Percentiles rank a stretch among this genome's conserved stretches.
These are phyloP conservation scores for Melikaiella ostensackeni DNA, from an alignment of 2,888 invertebrate genomes.

Conservation along the genomic window DNA sequence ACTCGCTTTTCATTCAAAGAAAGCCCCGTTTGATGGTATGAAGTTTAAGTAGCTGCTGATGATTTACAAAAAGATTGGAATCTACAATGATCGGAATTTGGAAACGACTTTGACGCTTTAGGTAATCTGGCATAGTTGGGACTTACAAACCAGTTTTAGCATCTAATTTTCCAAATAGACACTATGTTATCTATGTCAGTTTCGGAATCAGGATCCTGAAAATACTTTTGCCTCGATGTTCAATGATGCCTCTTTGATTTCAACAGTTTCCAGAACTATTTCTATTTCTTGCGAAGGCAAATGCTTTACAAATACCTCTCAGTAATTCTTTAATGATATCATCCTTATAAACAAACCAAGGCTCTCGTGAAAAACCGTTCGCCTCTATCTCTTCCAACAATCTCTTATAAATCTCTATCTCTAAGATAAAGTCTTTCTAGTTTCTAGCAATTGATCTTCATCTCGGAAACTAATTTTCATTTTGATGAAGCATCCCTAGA, in stretches of 20 bases:
- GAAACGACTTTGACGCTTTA: background rate
- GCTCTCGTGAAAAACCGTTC: slow-evolving; percentile 1
- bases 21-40: too few species aligned
- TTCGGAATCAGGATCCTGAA: background rate
- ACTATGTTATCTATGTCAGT: background rate
- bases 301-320: background rate
- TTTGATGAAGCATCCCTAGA: background rate
- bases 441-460: background rate
- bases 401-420: background rate
- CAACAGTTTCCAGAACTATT: background rate
- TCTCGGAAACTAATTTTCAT: background rate
- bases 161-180: background rate
- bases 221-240: background rate
- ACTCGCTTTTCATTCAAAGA: too few species aligned
- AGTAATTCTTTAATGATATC: slow-evolving; percentile 16
- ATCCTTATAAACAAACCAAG: slow-evolving; percentile 13
- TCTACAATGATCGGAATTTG: too few species aligned
- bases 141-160: background rate
- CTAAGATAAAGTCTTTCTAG: background rate
- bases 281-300: background rate
- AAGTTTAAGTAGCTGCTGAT: too few species aligned
- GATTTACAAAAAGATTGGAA: too few species aligned
- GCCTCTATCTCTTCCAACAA: background rate
- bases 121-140: background rate
- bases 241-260: background rate